Conservation (phyloP, 2,113 vertebrate genomes). For the Sitta europaea region DNA sequence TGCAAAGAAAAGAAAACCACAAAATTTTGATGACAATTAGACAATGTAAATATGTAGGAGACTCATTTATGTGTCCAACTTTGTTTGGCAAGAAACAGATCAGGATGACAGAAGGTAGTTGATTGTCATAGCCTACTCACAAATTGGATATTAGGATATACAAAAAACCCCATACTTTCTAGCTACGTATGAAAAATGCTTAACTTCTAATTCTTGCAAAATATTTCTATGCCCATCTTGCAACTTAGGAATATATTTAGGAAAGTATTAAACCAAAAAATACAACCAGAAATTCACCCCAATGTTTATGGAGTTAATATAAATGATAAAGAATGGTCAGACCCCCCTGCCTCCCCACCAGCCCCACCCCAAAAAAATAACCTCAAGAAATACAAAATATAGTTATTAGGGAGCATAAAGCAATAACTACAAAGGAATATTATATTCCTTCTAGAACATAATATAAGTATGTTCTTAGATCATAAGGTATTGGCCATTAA, state of each 20-base stretch:
- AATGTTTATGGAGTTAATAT: not conserved
- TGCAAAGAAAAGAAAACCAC: not conserved
- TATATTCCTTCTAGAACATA: not conserved
- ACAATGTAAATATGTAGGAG: not conserved
- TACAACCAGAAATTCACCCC: not conserved
- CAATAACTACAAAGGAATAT: not conserved
- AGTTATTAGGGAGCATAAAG: not conserved
- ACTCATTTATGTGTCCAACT: not conserved
- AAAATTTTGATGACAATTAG: not conserved
- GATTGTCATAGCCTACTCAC: not conserved
- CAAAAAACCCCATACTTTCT: not conserved
- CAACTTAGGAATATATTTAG: not conserved
- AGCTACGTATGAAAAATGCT: not conserved
- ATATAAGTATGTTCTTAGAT: not conserved
- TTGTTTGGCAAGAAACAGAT: not conserved
- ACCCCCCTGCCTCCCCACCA: accelerated
- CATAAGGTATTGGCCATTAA: accelerated
- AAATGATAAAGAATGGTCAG: not conserved
- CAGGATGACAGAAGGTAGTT: not conserved
- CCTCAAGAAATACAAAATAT: not conserved
- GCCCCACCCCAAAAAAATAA: accelerated
- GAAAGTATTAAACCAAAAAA: not conserved
- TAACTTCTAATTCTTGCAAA: not conserved
- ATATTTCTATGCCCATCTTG: not conserved
- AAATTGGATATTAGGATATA: not conserved